Evolutionary conservation across 2,113 vertebrate species (phyloP).

Genomic region (Phodopus roborovskii): DNA sequence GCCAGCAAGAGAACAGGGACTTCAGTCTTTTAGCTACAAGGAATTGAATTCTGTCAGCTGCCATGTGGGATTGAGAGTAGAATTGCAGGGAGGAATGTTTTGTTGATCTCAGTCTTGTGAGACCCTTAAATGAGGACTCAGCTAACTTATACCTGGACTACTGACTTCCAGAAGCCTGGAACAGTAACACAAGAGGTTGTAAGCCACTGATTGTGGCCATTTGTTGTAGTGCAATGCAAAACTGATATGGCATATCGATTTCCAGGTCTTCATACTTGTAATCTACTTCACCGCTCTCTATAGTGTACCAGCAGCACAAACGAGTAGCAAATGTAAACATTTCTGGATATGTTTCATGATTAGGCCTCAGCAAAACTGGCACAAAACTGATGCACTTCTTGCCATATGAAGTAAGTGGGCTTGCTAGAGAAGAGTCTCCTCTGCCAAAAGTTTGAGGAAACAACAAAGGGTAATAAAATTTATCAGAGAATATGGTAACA

Average conservation of each 20-base stretch:
- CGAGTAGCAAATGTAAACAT: neutral
- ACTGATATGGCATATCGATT: neutral
- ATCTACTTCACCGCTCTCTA: neutral
- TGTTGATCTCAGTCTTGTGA: neutral
- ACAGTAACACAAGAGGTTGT: neutral
- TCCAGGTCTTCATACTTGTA: neutral
- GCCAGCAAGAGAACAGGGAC: neutral
- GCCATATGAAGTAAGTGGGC: conserved; percentile 62
- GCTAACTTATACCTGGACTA: neutral
- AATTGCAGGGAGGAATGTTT: neutral
- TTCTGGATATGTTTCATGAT: neutral
- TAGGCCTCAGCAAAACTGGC: conserved; percentile 8
- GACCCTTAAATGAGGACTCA: neutral
- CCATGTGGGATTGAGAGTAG: neutral
- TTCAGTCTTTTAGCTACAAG: neutral
- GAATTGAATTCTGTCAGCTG: neutral
- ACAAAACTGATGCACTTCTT: conserved; percentile 60
- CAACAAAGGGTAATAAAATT: conserved; percentile 74
- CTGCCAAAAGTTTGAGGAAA: conserved; percentile 77
- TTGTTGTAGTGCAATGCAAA: neutral
- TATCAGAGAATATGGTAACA: conserved; percentile 75
- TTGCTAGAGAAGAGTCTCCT: conserved; percentile 54
- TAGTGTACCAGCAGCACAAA: neutral
- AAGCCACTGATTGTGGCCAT: neutral
- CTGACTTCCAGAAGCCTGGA: neutral